Base-by-base conservation (phyloP, 2,888 invertebrate species). In the Acrocyrtus sp. region DNA sequence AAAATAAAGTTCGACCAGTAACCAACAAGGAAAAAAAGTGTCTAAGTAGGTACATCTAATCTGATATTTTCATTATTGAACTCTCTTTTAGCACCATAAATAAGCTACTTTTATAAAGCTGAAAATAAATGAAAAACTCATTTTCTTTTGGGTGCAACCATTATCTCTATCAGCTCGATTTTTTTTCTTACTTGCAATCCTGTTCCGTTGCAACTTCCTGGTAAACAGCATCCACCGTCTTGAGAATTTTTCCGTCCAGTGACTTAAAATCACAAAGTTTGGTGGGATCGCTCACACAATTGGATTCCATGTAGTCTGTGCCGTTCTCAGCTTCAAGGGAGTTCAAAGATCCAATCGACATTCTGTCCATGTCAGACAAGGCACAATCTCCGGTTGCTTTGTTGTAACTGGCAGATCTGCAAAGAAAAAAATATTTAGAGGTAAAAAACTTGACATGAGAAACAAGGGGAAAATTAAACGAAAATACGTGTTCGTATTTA, bases 231-330 rank as follows among this genome's bases (percentile, higher is more conserved):
- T 96, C 96, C 54, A 96, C 96, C 0, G 96, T 96, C 86, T 96
- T 96, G 78, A 96, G 86, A 81, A 96, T 95, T 82, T 93, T 91
- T 15, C 95, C 95, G 47, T 82, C 82, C 61, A 84, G 76, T 54
- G 83, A 94, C 85, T 95, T 94, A 87, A 96, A 96, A 85, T 96
- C 95, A 86, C 96, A 96, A 76, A 96, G 87, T 84, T 94, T 95
- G 56, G 93, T 93, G n/a, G 95, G 95, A 83, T 96, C 95, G 82
- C 94, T 94, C 39, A 95, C 94, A 85, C 95, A 95, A 84, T 95
- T 94, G 85, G 95, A 95, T 85, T 95, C 95, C 86, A 95, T 88
- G 85, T 94, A 95, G 83, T 95, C 95, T 82, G 88, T 81, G 61
- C 80, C 82, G 76, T 81, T 80, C 84, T 89, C 89, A 79, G 88